Evolutionary conservation across 2,888 invertebrate genomes (phyloP).

Genomic region (Reticulitermes lucifugus): DNA sequence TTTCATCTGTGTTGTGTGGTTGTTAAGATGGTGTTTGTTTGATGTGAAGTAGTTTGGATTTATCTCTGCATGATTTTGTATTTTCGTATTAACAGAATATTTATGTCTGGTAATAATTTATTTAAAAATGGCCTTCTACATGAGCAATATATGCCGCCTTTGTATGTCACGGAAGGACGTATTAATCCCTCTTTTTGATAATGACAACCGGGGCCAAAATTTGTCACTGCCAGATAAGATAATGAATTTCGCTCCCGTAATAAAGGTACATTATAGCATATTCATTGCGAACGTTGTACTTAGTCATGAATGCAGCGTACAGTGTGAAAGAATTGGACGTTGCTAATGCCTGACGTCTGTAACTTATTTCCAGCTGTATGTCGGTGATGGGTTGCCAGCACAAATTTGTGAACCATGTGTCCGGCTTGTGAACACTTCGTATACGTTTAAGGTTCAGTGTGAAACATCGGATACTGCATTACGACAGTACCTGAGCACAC

Average conservation of each 20-base stretch:
- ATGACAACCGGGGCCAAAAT: conserved; percentile 28
- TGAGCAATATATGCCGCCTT: conserved; percentile 33
- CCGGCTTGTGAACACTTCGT: conserved; percentile 14
- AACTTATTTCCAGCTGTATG: conserved; percentile 14
- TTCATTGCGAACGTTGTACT: not conserved
- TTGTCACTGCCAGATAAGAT: conserved; percentile 34
- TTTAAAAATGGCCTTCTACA: conserved; percentile 4
- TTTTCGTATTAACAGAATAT: not conserved
- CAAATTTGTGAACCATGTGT: conserved; percentile 31
- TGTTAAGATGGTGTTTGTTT: too few relatives aligned
- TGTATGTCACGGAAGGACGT: conserved; percentile 29
- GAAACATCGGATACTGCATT: conserved; percentile 22
- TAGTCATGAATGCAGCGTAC: not conserved
- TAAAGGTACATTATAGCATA: conserved; percentile 2
- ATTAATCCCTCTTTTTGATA: conserved; percentile 18
- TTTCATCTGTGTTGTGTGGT: too few relatives aligned
- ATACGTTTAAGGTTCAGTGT: conserved; percentile 33
- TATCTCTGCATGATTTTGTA: not conserved
- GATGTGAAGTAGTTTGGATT: not conserved
- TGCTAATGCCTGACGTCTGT: not conserved
- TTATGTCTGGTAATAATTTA: not conserved
- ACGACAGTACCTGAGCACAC: not conserved
- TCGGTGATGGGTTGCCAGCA: conserved; percentile 31
- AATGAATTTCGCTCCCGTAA: conserved; percentile 34
- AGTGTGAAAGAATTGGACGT: not conserved